Conservation (phyloP, 2,888 invertebrate species). For the Cosmorhoe ocellata region DNA sequence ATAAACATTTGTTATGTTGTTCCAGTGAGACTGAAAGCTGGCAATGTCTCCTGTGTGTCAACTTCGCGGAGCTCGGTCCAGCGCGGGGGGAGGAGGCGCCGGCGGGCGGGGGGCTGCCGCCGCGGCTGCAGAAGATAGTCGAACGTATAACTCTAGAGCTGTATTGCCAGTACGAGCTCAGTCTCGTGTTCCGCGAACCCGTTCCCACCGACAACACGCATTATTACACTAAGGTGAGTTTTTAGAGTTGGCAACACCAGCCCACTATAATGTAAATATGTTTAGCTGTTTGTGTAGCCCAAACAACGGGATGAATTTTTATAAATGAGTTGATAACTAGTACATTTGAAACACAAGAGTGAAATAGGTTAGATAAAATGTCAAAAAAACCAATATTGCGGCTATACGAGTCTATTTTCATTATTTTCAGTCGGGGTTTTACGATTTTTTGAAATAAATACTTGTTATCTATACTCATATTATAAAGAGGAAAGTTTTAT, state of each 20-base stretch:
- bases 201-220: constrained; percentile 85
- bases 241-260: not conserved
- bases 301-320: no score
- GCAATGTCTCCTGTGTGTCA: constrained; percentile 95
- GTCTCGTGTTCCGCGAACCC: constrained; percentile 93
- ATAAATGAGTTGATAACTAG: no score
- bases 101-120: constrained; percentile 75
- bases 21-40: constrained; percentile 92
- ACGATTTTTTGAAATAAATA: no score
- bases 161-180: constrained; percentile 95
- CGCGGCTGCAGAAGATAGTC: constrained; percentile 86
- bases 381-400: no score
- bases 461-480: no score
- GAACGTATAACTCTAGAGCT: constrained; percentile 94
- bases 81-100: constrained; percentile 62
- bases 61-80: constrained; percentile 85
- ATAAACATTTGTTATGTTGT: no score
- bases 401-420: no score
- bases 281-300: no score
- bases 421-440: no score
- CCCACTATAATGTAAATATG: not conserved
- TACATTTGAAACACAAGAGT: no score
- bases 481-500: no score
- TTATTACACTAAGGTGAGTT: constrained; percentile 60
- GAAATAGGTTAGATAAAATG: no score